Conservation (phyloP, 2,113 vertebrate genomes). For the Eolophus roseicapilla region DNA sequence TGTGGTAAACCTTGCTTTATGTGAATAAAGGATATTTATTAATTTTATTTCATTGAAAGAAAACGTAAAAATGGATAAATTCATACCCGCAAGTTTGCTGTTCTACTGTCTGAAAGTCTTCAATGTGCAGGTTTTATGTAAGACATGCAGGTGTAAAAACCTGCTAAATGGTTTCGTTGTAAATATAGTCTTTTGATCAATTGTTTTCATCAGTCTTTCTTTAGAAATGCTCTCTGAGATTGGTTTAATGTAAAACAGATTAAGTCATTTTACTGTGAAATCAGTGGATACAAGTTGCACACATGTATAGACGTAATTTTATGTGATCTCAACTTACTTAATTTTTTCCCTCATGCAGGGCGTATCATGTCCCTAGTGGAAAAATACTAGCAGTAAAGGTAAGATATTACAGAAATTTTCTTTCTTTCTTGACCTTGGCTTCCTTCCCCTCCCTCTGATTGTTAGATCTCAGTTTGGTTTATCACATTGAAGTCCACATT, state of each 20-base stretch:
- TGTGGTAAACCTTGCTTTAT: not conserved
- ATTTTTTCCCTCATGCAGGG: slow-evolving; percentile 76
- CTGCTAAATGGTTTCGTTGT: accelerated
- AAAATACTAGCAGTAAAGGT: slow-evolving; percentile 97
- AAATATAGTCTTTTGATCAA: not conserved
- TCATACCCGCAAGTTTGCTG: accelerated
- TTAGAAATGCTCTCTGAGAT: not conserved
- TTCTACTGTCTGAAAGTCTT: not conserved
- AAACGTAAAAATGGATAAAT: not conserved
- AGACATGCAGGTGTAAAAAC: not conserved
- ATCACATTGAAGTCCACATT: not conserved
- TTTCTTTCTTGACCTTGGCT: not conserved
- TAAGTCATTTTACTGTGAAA: not conserved
- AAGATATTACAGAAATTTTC: slow-evolving; percentile 50
- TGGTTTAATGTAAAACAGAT: not conserved
- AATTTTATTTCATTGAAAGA: not conserved
- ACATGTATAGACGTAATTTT: not conserved
- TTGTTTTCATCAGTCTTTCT: not conserved
- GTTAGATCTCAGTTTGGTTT: not conserved
- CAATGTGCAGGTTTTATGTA: accelerated
- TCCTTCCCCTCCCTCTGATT: not conserved
- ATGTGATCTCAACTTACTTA: not conserved
- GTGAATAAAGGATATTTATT: not conserved
- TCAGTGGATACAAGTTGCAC: not conserved
- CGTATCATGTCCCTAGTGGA: slow-evolving; percentile 89